phyloP scores from a whole-genome alignment of 2,113 vertebrate species.

The Monarcha castaneiventris region DNA sequence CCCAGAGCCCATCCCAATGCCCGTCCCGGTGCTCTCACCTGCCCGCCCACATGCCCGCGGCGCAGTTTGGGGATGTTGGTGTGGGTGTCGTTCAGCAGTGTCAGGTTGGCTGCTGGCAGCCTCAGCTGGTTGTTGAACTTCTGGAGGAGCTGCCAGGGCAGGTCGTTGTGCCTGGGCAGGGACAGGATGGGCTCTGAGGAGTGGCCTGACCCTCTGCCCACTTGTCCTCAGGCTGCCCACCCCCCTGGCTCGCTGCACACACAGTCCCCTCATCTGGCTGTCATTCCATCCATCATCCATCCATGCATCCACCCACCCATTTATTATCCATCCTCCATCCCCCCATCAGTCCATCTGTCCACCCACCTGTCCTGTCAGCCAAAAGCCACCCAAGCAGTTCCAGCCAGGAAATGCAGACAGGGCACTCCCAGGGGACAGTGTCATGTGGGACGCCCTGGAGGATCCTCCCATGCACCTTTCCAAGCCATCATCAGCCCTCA shows the following conservation, averaged over 20 bases:
- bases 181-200: background rate
- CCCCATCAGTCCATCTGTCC: background rate
- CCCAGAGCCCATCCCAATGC: background rate
- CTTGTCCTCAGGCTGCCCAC: background rate
- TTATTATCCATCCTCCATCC: background rate
- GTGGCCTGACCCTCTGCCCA: background rate
- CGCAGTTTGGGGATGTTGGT: constrained; percentile 91
- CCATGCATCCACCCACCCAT: background rate
- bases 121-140: constrained; percentile 84
- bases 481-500: rapidly evolving
- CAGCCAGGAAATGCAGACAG: background rate
- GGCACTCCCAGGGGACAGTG: background rate
- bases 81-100: constrained; percentile 77
- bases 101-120: constrained; percentile 72
- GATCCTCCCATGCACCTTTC: background rate
- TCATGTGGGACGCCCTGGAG: too few relatives aligned
- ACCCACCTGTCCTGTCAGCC: background rate
- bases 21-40: constrained; percentile 68
- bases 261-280: background rate
- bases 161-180: constrained; percentile 86
- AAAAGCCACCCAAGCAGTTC: background rate
- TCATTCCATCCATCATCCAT: too few relatives aligned
- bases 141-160: constrained; percentile 86
- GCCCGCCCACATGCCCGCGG: constrained; percentile 81
- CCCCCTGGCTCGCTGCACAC: background rate